These are phyloP conservation scores for Oryzaephilus surinamensis DNA, from an alignment of 1,140 invertebrate genomes.

Conservation along the genomic window DNA sequence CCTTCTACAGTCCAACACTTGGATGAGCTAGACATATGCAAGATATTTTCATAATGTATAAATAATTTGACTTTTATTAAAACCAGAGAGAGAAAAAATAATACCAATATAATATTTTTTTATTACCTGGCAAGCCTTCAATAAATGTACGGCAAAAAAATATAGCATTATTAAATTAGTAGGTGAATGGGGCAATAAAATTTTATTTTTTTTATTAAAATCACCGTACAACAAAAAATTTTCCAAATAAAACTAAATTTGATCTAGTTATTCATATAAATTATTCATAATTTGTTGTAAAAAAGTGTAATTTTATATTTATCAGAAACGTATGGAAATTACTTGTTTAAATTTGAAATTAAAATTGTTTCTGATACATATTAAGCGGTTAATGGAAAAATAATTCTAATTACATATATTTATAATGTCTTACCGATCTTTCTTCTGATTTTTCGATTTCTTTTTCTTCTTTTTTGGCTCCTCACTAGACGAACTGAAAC, in stretches of 20 bases:
- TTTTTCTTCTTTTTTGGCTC: conserved; percentile 57
- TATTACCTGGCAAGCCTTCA: conserved; percentile 31
- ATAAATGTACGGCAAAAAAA: conserved; percentile 28
- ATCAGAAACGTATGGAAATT: too few species aligned
- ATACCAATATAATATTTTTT: too few species aligned
- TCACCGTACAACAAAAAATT: background rate
- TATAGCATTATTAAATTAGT: conserved; percentile 32
- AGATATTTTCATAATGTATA: conserved; percentile 17
- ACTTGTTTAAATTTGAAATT: too few species aligned
- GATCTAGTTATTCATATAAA: too few species aligned
- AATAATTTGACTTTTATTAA: too few species aligned
- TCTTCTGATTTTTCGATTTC: conserved; percentile 57
- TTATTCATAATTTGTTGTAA: too few species aligned
- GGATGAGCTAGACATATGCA: conserved; percentile 31
- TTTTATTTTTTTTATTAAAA: conserved; percentile 11
- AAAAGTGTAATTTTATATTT: too few species aligned
- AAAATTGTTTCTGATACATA: background rate
- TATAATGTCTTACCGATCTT: conserved; percentile 47
- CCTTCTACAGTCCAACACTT: conserved; percentile 25
- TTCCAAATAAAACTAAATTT: conserved; percentile 3
- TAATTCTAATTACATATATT: background rate
- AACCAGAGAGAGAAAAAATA: too few species aligned
- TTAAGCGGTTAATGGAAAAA: too few species aligned
- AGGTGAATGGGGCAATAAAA: conserved; percentile 14
- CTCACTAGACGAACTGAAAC: conserved; percentile 46